Conservation (phyloP, 2,888 invertebrate genomes). For the Mystacides longicornis region DNA sequence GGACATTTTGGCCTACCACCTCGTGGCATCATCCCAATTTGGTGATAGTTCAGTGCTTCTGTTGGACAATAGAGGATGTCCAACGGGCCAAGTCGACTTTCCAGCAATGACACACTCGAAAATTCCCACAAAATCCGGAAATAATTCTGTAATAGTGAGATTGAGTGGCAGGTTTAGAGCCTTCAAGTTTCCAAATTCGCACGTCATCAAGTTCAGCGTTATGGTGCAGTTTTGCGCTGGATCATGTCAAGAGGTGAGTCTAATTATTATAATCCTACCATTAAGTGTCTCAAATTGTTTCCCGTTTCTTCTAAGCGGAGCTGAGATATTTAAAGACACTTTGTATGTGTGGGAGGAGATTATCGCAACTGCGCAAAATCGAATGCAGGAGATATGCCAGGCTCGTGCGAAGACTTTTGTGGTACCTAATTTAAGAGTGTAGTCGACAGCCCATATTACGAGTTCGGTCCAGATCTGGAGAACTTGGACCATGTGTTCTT, state of each 20-base stretch:
- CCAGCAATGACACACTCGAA: conserved; percentile 41
- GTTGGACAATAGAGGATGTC: conserved; percentile 72
- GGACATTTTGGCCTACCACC: conserved; percentile 69
- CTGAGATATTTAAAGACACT: no score
- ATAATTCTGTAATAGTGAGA: conserved; percentile 30
- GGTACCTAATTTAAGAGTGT: no score
- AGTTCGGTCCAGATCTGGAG: no score
- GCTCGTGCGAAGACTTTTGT: no score
- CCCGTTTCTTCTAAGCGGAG: no score
- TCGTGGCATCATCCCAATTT: conserved; percentile 70
- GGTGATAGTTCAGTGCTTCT: conserved; percentile 67
- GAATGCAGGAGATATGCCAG: no score
- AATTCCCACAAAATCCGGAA: background rate
- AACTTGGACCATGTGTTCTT: no score
- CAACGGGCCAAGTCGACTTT: conserved; percentile 61
- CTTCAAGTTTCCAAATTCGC: conserved; percentile 81
- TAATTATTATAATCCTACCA: no score
- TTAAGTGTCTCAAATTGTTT: no score
- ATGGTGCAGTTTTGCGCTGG: conserved; percentile 74
- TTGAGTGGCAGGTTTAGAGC: conserved; percentile 66
- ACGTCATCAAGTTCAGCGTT: conserved; percentile 72
- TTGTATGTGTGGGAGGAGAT: no score
- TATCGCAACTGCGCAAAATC: no score
- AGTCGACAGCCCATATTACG: no score
- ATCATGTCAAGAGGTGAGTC: conserved; percentile 13